Conservation (phyloP, 2,888 invertebrate species). For the Synanthedon vespiformis region DNA sequence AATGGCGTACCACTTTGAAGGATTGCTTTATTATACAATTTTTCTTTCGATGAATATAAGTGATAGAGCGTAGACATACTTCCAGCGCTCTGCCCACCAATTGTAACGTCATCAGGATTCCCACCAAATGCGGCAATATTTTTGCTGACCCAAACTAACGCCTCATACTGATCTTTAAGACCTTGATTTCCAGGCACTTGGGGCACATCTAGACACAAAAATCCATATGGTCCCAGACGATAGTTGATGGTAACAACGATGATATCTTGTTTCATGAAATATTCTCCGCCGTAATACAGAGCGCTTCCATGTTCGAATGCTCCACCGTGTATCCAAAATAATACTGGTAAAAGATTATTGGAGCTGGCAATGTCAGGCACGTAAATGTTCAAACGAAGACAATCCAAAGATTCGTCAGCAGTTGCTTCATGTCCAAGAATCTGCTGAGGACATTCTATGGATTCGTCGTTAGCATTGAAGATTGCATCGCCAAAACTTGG, state of each 20-base stretch:
- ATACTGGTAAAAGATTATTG: constrained; percentile 43
- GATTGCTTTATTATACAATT: constrained; percentile 48
- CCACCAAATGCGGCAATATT: constrained; percentile 57
- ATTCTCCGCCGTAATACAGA: constrained; percentile 30
- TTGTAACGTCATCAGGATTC: constrained; percentile 51
- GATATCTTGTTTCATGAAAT: constrained; percentile 43
- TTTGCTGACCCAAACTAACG: constrained; percentile 43
- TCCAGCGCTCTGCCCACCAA: constrained; percentile 55
- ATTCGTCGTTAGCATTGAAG: constrained; percentile 41
- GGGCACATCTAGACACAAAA: constrained; percentile 51
- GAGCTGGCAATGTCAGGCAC: constrained; percentile 43
- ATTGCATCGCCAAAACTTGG: constrained; percentile 36
- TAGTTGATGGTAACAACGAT: constrained; percentile 54
- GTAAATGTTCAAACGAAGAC: constrained; percentile 74
- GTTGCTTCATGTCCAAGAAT: neutral
- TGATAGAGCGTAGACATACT: constrained; percentile 46
- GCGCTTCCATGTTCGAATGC: constrained; percentile 35
- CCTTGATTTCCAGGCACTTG: constrained; percentile 54
- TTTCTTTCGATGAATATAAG: constrained; percentile 44
- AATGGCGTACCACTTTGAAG: constrained; percentile 53
- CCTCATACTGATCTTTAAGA: constrained; percentile 50
- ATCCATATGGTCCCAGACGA: constrained; percentile 56
- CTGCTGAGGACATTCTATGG: constrained; percentile 44
- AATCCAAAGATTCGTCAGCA: constrained; percentile 55
- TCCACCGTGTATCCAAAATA: constrained; percentile 60